Base-by-base conservation (phyloP, 2,113 vertebrate species). In the Neomonachus schauinslandi region DNA sequence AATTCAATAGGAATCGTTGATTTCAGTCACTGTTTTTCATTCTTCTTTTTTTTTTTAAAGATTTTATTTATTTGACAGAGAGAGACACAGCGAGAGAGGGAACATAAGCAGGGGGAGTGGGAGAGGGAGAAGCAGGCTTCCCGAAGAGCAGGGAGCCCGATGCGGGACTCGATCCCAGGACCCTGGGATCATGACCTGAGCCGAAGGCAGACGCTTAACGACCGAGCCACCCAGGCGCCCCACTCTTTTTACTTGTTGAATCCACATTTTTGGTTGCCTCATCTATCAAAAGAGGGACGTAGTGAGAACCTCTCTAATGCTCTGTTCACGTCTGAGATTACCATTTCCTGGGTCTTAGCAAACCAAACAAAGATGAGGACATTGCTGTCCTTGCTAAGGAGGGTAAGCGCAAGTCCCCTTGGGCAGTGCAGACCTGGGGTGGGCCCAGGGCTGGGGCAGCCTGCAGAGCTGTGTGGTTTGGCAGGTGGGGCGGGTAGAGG, bases 401-500 rank as follows among this genome's bases (percentile, higher is more conserved):
- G 3, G 57, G 42, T 36, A 12, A 31, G 9, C 13, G 0, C 59
- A 28, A 26, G 15, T 57, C 36, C 36, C 4, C 7, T 46, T 49
- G 14, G 21, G 22, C 42, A 39, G 3, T 0, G 3, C 21, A 28
- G 80, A 24, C 53, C 36, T 2, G 0, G 26, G 39, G 36, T 2
- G 0, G 51, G 87, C 87, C 28, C 28, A 0, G 16, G 53, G 33
- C 4, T 3, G 15, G 81, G 21, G 28, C 15, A 1, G 51, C 33
- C 19, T 1, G 7, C 31, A 24, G 67, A 11, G 28, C 39, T 19
- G 36, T 10, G 4, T 0, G 22, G 57, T 4, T 55, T n/a, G 90
- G n/a, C 9, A 0, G 36, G 18, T 4, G 31, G 5, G 5, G 21
- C 7, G 28, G 80, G 26, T 0, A 14, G 5, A 33, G 1, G 28